These are phyloP conservation scores for Labrus mixtus DNA, from an alignment of 2,113 vertebrate species.

Conservation along the genomic window DNA sequence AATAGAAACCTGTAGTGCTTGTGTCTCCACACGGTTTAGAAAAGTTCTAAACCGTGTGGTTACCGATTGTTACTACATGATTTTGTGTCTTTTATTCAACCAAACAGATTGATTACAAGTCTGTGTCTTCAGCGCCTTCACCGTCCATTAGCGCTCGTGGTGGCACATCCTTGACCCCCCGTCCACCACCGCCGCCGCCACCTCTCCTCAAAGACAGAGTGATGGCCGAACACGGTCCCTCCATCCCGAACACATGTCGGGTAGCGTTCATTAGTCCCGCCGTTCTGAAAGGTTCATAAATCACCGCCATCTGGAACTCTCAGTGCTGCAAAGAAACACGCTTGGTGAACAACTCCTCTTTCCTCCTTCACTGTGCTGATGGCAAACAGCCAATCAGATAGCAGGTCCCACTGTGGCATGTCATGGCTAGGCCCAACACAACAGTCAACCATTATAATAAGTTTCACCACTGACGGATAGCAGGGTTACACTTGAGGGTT, in stretches of 20 bases:
- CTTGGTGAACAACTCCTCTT: neutral
- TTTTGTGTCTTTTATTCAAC: neutral
- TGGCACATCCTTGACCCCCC: slow-evolving; percentile 19
- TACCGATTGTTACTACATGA: neutral
- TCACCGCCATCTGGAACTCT: slow-evolving; percentile 71
- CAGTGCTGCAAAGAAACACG: slow-evolving; percentile 22
- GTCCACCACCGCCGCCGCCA: no score
- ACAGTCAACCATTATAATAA: slow-evolving; percentile 33
- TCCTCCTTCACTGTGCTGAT: slow-evolving; percentile 10
- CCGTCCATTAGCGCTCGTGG: slow-evolving; percentile 25
- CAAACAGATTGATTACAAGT: slow-evolving; percentile 15
- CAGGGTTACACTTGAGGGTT: neutral
- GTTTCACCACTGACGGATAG: neutral
- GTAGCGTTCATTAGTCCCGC: slow-evolving; percentile 63
- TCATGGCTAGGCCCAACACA: neutral
- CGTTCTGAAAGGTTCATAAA: slow-evolving; percentile 64
- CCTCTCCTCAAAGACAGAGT: slow-evolving; percentile 41
- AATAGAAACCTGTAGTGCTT: no score
- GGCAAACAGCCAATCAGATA: slow-evolving; percentile 58
- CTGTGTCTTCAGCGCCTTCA: neutral
- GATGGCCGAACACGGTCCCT: slow-evolving; percentile 55
- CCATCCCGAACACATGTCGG: slow-evolving; percentile 68
- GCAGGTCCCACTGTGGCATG: slow-evolving; percentile 24
- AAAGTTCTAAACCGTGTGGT: no score
- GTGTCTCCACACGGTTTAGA: no score